phyloP scores from a whole-genome alignment of 2,888 invertebrate species.

The Candidula unifasciata region DNA sequence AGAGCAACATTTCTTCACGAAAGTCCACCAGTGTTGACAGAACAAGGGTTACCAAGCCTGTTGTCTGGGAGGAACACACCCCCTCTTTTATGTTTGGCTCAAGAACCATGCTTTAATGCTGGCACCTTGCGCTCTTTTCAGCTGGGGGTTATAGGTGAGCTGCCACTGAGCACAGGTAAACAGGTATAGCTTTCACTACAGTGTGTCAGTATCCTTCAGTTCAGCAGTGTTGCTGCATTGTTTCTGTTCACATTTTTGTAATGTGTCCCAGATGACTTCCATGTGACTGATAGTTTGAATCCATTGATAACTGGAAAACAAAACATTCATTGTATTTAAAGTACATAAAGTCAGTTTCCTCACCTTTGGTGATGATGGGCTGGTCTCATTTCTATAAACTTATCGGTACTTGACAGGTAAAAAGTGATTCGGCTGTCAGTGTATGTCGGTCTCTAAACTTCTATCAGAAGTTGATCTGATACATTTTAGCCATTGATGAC shows the following conservation, averaged over 20 bases:
- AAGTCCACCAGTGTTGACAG: conserved; percentile 38
- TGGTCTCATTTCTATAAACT: neutral
- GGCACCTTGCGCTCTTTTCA: conserved; percentile 37
- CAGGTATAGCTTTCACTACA: conserved; percentile 53
- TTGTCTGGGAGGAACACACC: conserved; percentile 40
- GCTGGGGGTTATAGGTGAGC: conserved; percentile 46
- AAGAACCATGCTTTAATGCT: conserved; percentile 41
- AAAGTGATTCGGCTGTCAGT: neutral
- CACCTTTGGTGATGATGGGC: no score
- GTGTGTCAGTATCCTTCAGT: conserved; percentile 37
- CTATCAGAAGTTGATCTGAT: neutral
- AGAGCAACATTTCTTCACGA: conserved; percentile 4
- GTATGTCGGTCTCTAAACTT: no score
- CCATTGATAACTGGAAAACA: neutral
- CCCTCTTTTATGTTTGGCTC: conserved; percentile 49
- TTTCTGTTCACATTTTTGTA: neutral
- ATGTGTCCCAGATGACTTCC: neutral
- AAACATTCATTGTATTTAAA: no score
- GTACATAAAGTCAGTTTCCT: no score
- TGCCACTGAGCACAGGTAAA: conserved; percentile 55
- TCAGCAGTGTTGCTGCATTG: conserved; percentile 20
- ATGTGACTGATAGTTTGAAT: conserved; percentile 7
- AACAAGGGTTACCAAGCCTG: neutral
- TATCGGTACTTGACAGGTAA: neutral
- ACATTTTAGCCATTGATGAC: neutral